Percentiles rank a stretch among this genome's conserved stretches.
Conservation (phyloP, 2,113 vertebrate species). For the Oreotrochilus melanogaster region DNA sequence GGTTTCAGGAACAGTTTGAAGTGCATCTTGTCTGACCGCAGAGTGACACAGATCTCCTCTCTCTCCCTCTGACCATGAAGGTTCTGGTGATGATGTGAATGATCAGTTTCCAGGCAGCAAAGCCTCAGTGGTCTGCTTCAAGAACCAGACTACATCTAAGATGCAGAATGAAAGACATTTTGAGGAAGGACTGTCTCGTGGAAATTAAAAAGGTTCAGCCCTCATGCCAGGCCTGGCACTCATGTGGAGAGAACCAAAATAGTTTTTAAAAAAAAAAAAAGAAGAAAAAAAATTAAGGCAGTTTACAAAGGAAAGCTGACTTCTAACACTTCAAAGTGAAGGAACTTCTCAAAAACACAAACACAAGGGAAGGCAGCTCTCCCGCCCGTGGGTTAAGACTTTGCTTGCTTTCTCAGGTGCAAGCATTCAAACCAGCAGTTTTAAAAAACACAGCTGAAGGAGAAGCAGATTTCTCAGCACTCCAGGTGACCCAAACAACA, state of each 20-base stretch:
- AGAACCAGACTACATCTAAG: constrained; percentile 5
- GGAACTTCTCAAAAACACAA: constrained; percentile 42
- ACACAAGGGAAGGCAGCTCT: background rate
- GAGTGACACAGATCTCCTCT: background rate
- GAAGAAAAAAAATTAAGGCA: constrained; percentile 46
- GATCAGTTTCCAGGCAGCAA: background rate
- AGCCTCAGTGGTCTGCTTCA: constrained; percentile 5
- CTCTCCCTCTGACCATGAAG: background rate
- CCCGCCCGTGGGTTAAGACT: constrained; percentile 57
- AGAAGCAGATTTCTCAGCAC: constrained; percentile 62
- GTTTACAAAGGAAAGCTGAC: constrained; percentile 58
- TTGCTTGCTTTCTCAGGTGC: background rate
- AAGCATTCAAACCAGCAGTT: constrained; percentile 47
- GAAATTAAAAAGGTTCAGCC: constrained; percentile 44
- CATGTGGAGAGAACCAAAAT: constrained; percentile 39
- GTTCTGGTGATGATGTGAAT: background rate
- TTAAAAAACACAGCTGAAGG: constrained; percentile 13
- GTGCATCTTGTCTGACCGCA: background rate
- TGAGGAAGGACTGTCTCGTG: constrained; percentile 1
- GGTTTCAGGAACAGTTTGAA: background rate
- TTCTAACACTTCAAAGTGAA: constrained; percentile 49
- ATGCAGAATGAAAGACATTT: constrained; percentile 10
- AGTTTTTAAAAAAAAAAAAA: background rate
- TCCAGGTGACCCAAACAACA: constrained; percentile 65
- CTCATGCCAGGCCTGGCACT: constrained; percentile 46